Evolutionary conservation across 2,797 vertebrate species (phyloP).

Genomic region (Salarias fasciatus): DNA sequence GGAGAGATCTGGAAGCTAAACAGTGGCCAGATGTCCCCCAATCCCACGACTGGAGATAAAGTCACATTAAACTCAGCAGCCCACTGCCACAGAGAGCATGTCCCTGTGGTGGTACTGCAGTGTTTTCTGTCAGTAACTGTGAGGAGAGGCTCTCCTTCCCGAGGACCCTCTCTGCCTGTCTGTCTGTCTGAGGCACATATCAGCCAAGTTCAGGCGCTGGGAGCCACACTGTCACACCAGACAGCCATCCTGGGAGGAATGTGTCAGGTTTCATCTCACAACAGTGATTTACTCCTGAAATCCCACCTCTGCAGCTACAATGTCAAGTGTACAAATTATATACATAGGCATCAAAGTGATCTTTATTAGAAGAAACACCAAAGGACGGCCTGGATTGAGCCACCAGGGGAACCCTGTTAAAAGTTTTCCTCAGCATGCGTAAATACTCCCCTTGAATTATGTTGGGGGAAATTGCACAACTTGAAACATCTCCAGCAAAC

Average conservation of each 20-base stretch:
- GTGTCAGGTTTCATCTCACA: slow-evolving; percentile 10
- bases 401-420: not conserved
- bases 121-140: slow-evolving; percentile 8
- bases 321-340: no score
- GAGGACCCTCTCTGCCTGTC: no score
- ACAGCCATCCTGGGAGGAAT: slow-evolving; percentile 18
- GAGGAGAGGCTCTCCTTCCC: not conserved
- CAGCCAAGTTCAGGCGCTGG: slow-evolving; percentile 42
- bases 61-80: slow-evolving; percentile 11
- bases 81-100: slow-evolving; percentile 1
- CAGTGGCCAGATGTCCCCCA: not conserved
- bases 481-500: no score
- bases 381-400: no score
- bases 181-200: slow-evolving; percentile 3
- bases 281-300: not conserved
- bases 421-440: no score
- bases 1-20: no score
- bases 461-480: no score
- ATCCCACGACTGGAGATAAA: slow-evolving; percentile 10
- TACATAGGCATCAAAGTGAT: no score
- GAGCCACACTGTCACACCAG: slow-evolving; percentile 5
- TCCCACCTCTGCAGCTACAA: no score
- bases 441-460: no score
- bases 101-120: not conserved
- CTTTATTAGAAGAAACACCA: no score